Evolutionary conservation across 1,140 invertebrate genomes (phyloP).

Genomic region (Cotesia chilonis): DNA sequence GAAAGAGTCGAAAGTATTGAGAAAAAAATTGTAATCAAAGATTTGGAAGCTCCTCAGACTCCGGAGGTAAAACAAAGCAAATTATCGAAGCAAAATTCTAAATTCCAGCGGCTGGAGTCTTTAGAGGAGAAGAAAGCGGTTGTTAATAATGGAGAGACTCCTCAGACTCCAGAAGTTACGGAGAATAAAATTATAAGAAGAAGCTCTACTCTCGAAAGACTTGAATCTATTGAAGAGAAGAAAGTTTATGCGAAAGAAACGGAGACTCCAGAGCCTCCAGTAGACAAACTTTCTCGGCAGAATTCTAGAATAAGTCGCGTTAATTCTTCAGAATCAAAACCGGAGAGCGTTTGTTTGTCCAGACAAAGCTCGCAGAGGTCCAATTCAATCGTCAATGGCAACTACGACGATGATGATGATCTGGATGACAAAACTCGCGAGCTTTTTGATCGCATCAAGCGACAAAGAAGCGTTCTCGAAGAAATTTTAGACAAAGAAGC

Average conservation of each 20-base stretch:
- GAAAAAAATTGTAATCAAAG: conserved; percentile 25
- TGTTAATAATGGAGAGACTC: not conserved
- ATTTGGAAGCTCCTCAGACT: conserved; percentile 19
- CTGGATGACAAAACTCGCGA: conserved; percentile 70
- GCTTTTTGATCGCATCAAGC: conserved; percentile 72
- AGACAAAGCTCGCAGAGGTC: conserved; percentile 49
- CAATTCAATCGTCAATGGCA: conserved; percentile 38
- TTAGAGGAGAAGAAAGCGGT: conserved; percentile 6
- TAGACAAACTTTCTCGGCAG: conserved; percentile 36
- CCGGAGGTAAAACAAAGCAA: conserved; percentile 24
- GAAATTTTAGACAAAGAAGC: conserved; percentile 74
- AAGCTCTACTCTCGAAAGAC: conserved; percentile 33
- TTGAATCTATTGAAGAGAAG: conserved; percentile 25
- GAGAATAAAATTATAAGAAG: conserved; percentile 38
- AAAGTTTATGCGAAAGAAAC: not conserved
- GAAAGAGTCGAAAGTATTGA: conserved; percentile 24
- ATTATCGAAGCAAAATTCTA: conserved; percentile 14
- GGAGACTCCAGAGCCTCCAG: conserved; percentile 13
- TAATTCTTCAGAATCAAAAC: conserved; percentile 41
- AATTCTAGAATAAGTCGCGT: conserved; percentile 45
- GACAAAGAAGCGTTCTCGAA: conserved; percentile 74
- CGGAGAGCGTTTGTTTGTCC: conserved; percentile 40
- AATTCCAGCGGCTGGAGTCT: conserved; percentile 4
- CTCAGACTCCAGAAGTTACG: conserved; percentile 7
- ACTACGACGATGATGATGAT: conserved; percentile 60